phyloP scores from a whole-genome alignment of 2,797 vertebrate genomes.

The Yasuhikotakia modesta region DNA sequence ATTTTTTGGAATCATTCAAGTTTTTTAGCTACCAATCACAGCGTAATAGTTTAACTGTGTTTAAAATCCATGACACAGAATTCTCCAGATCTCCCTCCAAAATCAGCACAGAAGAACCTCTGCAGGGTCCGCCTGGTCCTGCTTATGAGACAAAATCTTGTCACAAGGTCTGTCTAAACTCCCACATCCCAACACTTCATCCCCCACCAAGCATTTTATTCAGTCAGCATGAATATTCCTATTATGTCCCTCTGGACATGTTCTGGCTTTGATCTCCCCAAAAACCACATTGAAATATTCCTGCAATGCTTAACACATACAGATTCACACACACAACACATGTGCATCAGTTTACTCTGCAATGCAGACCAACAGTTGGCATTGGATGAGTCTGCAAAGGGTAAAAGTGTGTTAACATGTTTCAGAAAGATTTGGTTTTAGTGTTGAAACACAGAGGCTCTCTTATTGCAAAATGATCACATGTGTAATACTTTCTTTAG shows the following conservation, averaged over 20 bases:
- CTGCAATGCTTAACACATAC: conserved; percentile 55
- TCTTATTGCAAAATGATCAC: too few species aligned
- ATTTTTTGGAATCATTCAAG: too few species aligned
- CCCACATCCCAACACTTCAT: conserved; percentile 19
- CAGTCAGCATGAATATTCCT: conserved; percentile 35
- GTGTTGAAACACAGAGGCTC: conserved; percentile 7
- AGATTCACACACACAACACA: conserved; percentile 48
- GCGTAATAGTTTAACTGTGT: background rate
- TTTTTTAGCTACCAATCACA: too few species aligned
- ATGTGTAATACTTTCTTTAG: conserved; percentile 7
- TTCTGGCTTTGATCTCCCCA: conserved; percentile 49
- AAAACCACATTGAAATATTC: conserved; percentile 57
- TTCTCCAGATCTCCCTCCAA: background rate
- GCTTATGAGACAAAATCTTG: conserved; percentile 14
- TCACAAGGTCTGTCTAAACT: background rate
- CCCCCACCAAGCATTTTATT: conserved; percentile 29
- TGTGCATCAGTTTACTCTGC: conserved; percentile 54
- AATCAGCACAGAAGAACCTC: background rate
- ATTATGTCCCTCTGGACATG: too few species aligned
- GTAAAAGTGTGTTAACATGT: conserved; percentile 24
- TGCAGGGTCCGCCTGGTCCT: background rate
- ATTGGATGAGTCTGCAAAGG: conserved; percentile 8
- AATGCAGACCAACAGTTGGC: conserved; percentile 15
- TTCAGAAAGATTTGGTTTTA: conserved; percentile 27
- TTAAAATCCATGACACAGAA: background rate